Evolutionary conservation across 2,888 invertebrate species (phyloP), one percentile per base, ranked within the genome.

Genomic region (Cantharis rufa): DNA sequence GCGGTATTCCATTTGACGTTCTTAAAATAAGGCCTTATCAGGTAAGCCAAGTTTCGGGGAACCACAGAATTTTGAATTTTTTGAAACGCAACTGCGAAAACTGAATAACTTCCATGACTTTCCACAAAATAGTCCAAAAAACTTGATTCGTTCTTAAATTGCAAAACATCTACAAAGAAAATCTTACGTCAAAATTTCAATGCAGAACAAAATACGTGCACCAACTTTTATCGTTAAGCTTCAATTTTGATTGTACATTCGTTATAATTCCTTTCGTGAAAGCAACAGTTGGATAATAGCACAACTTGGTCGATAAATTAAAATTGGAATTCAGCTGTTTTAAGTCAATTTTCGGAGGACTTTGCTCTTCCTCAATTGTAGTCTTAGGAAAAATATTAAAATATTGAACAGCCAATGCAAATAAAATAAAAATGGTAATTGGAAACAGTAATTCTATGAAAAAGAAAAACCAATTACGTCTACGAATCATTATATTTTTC

Each of bases 81-180:
- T 63, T 85, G 81, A 75, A 87, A 86, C 69, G 85, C 79, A 13
- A 87, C 81, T 2, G 84, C 84, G 48, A 84, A 79, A 10, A 83
- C 80, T 1, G 48, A n/a, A 9, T 78, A 69, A 72, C 84, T 73
- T 68, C 27, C 61, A 10, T 32, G 64, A 73, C 66, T 76, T 15
- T 66, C 83, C n/a, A 78, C 76, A 69, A 84, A 86, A 63, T 80
- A 81, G 9, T 82, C 78, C 64, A 85, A 27, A 61, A 87, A 71
- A 9, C 81, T 80, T 15, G 84, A 82, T 78, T 84, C 82, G 24
- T 79, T 80, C 11, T 71, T 27, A 78, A 86, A 87, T 5, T 82
- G 81, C 73, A 80, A 75, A 27, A 85, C 80, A 77, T 81, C 85
- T 86, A 7, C 5, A n/a, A 83, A 73, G 78, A 69, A 71, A 63